phyloP scores from a whole-genome alignment of 2,888 invertebrate genomes.

The Catocala nupta region DNA sequence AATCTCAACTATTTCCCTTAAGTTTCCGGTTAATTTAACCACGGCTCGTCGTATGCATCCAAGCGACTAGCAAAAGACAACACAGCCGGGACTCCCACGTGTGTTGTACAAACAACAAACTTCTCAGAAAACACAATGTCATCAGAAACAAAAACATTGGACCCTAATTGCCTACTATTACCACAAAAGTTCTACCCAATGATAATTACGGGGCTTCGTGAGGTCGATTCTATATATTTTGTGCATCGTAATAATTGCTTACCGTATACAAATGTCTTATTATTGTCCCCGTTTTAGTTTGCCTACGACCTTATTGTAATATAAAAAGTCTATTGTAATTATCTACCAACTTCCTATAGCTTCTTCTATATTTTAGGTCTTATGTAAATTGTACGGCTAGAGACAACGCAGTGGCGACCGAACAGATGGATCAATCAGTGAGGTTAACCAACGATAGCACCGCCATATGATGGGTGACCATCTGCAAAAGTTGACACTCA shows the following conservation, averaged over 20 bases:
- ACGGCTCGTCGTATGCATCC: conserved; percentile 78
- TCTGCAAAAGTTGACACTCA: too few species aligned
- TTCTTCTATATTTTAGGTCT: too few species aligned
- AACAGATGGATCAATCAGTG: too few species aligned
- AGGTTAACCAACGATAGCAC: too few species aligned
- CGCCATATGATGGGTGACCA: too few species aligned
- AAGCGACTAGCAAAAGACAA: conserved; percentile 62
- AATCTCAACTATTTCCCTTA: conserved; percentile 82
- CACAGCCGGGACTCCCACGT: conserved; percentile 75
- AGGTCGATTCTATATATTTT: conserved; percentile 45
- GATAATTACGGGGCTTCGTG: conserved; percentile 59
- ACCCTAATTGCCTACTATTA: conserved; percentile 76
- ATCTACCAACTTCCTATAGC: too few species aligned
- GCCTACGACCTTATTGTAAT: too few species aligned
- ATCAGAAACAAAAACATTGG: conserved; percentile 74
- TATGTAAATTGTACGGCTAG: too few species aligned
- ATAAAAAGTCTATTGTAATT: too few species aligned
- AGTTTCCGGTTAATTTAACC: conserved; percentile 85
- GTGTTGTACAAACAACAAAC: conserved; percentile 72
- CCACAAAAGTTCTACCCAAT: conserved; percentile 64
- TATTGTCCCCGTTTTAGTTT: conserved; percentile 10
- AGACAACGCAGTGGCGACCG: too few species aligned
- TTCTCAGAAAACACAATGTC: conserved; percentile 82
- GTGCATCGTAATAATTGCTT: conserved; percentile 44
- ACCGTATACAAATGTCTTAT: conserved; percentile 33